Evolutionary conservation across 2,113 vertebrate genomes (phyloP).

Genomic region (Pongo pygmaeus): DNA sequence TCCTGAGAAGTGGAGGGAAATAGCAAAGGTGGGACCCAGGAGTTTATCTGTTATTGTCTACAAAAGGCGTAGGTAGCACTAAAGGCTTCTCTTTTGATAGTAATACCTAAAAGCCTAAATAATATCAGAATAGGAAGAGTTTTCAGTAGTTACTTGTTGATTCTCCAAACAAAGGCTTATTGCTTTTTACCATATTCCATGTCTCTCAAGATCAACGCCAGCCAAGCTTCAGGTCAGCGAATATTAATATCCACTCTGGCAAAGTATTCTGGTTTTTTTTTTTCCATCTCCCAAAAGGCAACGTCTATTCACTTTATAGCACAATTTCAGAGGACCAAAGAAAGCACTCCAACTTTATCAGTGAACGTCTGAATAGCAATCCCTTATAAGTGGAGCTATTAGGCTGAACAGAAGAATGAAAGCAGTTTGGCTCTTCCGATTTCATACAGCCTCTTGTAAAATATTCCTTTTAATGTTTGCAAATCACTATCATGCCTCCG

Average conservation of each 20-base stretch:
- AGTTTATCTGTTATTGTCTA: accelerated
- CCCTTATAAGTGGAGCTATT: neutral
- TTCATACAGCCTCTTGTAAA: neutral
- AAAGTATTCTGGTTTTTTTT: accelerated
- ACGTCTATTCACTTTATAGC: neutral
- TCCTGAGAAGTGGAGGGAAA: accelerated
- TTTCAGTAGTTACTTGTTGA: accelerated
- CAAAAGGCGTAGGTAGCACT: neutral
- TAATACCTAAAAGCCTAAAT: neutral
- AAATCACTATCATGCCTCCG: accelerated
- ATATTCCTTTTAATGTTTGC: neutral
- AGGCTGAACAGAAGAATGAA: accelerated
- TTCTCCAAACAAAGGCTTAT: neutral
- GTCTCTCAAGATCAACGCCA: accelerated
- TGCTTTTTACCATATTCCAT: accelerated
- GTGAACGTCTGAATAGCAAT: accelerated
- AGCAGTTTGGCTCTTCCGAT: neutral
- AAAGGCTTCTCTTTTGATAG: accelerated
- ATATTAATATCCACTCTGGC: accelerated
- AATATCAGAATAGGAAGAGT: accelerated
- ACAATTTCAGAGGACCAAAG: neutral
- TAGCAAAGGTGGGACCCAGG: neutral
- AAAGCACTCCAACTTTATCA: accelerated
- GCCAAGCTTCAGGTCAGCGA: neutral
- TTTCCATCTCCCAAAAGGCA: neutral